Percentiles rank a stretch among this genome's conserved stretches.
Evolutionary conservation across 2,888 invertebrate species (phyloP).

Genomic region (Agapostemon virescens): DNA sequence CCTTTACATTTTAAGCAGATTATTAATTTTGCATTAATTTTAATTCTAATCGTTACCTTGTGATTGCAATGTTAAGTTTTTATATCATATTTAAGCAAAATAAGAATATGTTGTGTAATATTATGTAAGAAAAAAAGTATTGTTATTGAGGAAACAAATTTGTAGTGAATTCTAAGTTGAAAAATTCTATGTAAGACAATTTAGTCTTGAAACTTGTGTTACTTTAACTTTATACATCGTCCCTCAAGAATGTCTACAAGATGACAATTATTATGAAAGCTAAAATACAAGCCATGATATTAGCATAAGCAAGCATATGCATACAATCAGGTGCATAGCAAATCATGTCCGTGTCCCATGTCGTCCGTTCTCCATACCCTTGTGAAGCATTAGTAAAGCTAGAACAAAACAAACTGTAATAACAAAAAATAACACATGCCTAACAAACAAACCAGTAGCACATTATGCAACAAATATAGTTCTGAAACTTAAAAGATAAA

Average conservation of each 20-base stretch:
- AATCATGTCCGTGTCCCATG: constrained; percentile 29
- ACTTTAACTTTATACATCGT: background rate
- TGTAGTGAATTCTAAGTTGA: background rate
- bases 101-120: too few relatives aligned
- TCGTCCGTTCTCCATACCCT: constrained; percentile 22
- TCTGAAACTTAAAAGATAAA: background rate
- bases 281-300: constrained; percentile 30
- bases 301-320: constrained; percentile 41
- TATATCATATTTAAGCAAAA: too few relatives aligned
- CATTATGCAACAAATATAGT: background rate
- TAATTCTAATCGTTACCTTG: too few relatives aligned
- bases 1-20: background rate
- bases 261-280: background rate
- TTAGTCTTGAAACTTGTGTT: background rate
- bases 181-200: background rate
- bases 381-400: constrained; percentile 53
- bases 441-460: constrained; percentile 26
- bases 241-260: background rate
- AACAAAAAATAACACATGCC: constrained; percentile 51
- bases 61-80: too few relatives aligned
- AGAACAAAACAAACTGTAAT: constrained; percentile 57
- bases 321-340: constrained; percentile 31
- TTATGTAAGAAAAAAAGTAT: background rate
- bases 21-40: too few relatives aligned
- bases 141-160: background rate